Percentiles rank a stretch among this genome's conserved stretches.
These are phyloP conservation scores for Psittacara wagleri DNA, from an alignment of 2,113 vertebrate genomes.

Conservation along the genomic window DNA sequence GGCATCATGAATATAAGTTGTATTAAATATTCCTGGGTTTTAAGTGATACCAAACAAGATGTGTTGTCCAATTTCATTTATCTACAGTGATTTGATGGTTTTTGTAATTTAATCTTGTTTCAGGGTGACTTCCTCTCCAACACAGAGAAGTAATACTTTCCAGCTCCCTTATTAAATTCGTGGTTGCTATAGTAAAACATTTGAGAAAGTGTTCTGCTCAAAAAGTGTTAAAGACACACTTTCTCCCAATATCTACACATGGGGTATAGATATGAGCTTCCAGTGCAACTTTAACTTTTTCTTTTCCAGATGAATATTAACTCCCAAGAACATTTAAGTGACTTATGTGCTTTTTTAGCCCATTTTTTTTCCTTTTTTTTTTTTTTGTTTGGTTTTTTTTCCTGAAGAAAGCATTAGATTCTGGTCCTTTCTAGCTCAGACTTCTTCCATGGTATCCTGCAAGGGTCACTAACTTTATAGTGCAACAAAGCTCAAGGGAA, in stretches of 20 bases:
- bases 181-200: neutral
- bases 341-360: neutral
- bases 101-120: constrained; percentile 10
- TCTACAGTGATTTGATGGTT: neutral
- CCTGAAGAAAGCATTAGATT: neutral
- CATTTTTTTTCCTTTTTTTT: neutral
- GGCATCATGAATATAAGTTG: neutral
- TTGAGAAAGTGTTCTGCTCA: neutral
- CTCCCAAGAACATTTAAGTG: neutral
- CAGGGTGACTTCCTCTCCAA: neutral
- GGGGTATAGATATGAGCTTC: neutral
- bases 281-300: neutral
- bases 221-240: neutral
- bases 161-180: neutral
- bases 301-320: neutral
- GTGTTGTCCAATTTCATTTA: neutral
- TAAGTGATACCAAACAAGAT: neutral
- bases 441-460: neutral
- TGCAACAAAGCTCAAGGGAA: neutral
- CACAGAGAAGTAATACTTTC: neutral
- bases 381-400: neutral
- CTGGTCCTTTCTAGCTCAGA: neutral
- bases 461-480: neutral
- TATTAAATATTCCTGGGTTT: neutral
- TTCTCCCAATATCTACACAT: neutral